These are phyloP conservation scores for Lochmaea crataegi DNA, from an alignment of 2,888 invertebrate species.

Conservation along the genomic window DNA sequence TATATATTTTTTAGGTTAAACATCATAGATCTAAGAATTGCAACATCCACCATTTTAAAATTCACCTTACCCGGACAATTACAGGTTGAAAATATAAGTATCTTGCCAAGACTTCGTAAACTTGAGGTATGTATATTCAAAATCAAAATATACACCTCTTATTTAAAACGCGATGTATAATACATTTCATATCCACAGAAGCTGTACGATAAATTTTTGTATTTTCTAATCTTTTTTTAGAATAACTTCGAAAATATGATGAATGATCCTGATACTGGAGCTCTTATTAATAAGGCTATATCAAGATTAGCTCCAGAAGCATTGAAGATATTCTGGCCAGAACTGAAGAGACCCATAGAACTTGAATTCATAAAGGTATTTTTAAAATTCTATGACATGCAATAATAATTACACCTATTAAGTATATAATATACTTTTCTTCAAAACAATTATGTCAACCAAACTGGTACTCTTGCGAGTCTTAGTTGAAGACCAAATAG, in stretches of 20 bases:
- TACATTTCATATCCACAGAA: too few relatives aligned
- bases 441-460: too few relatives aligned
- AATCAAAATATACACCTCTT: too few relatives aligned
- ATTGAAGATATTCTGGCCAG: conserved; percentile 64
- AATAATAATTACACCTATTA: too few relatives aligned
- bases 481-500: too few relatives aligned
- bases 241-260: conserved; percentile 63
- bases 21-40: conserved; percentile 58
- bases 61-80: conserved; percentile 53
- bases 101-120: conserved; percentile 58
- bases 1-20: conserved; percentile 55
- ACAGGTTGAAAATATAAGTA: conserved; percentile 54
- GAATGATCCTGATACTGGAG: conserved; percentile 60
- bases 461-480: too few relatives aligned
- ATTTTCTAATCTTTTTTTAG: conserved; percentile 50
- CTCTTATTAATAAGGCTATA: conserved; percentile 62
- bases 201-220: background rate
- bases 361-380: conserved; percentile 59
- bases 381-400: background rate
- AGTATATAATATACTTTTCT: too few relatives aligned
- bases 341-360: conserved; percentile 60
- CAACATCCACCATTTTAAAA: conserved; percentile 56
- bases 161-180: background rate
- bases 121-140: conserved; percentile 54
- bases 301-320: conserved; percentile 62